Conservation (phyloP, 2,797 vertebrate species). For the Loriculus beryllinus region DNA sequence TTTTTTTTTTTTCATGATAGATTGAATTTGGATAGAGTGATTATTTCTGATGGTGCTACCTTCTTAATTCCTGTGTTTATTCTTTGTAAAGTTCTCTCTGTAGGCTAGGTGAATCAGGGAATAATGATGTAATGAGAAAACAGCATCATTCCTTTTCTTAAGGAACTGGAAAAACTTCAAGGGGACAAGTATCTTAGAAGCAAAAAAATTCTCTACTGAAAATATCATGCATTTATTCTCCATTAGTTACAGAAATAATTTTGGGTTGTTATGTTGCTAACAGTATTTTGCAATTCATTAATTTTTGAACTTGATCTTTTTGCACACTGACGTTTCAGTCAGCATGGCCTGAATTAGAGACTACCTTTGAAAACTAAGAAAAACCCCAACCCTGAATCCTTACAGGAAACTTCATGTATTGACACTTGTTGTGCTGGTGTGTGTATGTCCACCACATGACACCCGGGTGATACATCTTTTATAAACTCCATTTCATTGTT, state of each 20-base stretch:
- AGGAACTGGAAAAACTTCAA: background rate
- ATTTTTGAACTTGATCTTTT: background rate
- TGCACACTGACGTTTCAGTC: background rate
- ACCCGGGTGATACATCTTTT: background rate
- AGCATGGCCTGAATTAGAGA: background rate
- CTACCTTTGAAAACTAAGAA: background rate
- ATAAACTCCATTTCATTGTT: background rate
- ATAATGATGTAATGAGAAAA: background rate
- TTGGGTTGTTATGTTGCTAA: background rate
- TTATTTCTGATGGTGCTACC: slow-evolving; percentile 38
- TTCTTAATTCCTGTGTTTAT: slow-evolving; percentile 9
- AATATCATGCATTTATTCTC: background rate
- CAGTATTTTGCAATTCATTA: background rate
- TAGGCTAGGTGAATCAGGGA: background rate
- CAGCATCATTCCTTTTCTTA: background rate
- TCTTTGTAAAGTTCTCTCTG: background rate
- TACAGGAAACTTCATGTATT: background rate
- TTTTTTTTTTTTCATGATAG: background rate
- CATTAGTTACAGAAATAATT: background rate
- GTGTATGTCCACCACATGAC: background rate
- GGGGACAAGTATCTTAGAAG: background rate
- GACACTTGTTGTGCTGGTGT: background rate
- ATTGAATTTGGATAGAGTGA: background rate
- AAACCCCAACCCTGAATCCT: background rate
- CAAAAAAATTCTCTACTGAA: background rate